Evolutionary conservation across 2,888 invertebrate species (phyloP).

Genomic region (Andrena minutula): DNA sequence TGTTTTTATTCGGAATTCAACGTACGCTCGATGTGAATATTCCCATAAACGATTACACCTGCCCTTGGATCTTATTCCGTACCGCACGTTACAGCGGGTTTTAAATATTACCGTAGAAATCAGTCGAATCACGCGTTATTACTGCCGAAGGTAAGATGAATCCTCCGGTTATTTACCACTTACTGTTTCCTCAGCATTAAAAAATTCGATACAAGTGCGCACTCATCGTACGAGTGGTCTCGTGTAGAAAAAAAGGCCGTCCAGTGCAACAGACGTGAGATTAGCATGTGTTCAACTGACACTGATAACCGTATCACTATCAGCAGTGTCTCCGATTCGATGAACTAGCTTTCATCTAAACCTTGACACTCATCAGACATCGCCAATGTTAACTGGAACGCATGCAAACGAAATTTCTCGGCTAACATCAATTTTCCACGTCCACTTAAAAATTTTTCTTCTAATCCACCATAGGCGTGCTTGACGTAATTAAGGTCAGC

Average conservation of each 20-base stretch:
- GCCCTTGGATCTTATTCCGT: not conserved
- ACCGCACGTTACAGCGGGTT: not conserved
- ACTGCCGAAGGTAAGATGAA: too few species aligned
- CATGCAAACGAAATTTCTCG: not conserved
- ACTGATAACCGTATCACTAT: conserved; percentile 7
- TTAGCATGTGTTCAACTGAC: not conserved
- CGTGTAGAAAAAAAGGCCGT: too few species aligned
- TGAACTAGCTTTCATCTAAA: not conserved
- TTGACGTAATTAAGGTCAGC: not conserved
- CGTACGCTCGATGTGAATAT: conserved; percentile 20
- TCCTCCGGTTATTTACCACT: not conserved
- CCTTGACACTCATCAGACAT: not conserved
- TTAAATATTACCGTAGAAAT: not conserved
- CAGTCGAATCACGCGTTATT: too few species aligned
- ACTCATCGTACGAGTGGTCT: not conserved
- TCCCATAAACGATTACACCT: conserved; percentile 13
- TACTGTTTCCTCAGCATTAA: not conserved
- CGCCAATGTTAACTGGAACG: not conserved
- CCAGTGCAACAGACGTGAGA: too few species aligned
- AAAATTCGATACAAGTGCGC: conserved; percentile 20
- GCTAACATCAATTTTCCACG: not conserved
- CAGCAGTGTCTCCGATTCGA: not conserved
- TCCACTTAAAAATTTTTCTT: not conserved
- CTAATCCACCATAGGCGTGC: not conserved
- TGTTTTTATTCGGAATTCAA: conserved; percentile 18